Base-by-base conservation (phyloP, 1,140 invertebrate genomes). In the Thaumetopoea pityocampa region DNA sequence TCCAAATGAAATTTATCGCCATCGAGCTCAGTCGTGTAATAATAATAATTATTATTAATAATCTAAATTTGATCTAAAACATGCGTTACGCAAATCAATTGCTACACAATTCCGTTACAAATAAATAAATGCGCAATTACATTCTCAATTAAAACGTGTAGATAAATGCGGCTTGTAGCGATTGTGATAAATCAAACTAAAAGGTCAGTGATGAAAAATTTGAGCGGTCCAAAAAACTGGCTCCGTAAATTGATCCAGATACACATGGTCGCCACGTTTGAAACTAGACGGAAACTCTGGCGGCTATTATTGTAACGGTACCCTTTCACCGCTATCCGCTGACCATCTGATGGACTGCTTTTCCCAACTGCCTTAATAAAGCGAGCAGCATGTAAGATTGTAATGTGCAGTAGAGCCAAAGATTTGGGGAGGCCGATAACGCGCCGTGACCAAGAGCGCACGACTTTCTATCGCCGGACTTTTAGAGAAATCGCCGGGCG, bases 311-410 rank as follows among this genome's bases (percentile, higher is more conserved):
- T 60, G 44, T 80, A 83, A 80, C 79, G 74, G 76, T 72, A n/a
- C 38, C 73, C 76, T 83, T 80, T 83, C 76, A 80, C 76, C 72
- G 76, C 67, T 81, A 83, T 83, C 79, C 71, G 42, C 65, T 78
- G 68, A 70, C 66, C 72, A 79, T 79, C 79, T 52, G 63, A 60
- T 64, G 70, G 66, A 76, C 73, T 70, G 70, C 67, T 77, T 79
- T 82, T 73, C 72, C 64, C 60, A 65, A 70, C 57, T 73, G 65
- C 68, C 64, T 82, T 77, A 77, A 77, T 79, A 81, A 78, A 81
- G 65, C 64, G 69, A 68, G 57, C 56, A 66, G 63, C 71, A 73
- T 77, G 69, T 77, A 71, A 77, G 65, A 80, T 73, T 80, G 74
- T 82, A 79, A 82, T 79, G 78, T 68, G 51, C 58, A 69, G 53